Evolutionary conservation across 1,140 invertebrate species (phyloP).

Genomic region (Drosophila pachea): DNA sequence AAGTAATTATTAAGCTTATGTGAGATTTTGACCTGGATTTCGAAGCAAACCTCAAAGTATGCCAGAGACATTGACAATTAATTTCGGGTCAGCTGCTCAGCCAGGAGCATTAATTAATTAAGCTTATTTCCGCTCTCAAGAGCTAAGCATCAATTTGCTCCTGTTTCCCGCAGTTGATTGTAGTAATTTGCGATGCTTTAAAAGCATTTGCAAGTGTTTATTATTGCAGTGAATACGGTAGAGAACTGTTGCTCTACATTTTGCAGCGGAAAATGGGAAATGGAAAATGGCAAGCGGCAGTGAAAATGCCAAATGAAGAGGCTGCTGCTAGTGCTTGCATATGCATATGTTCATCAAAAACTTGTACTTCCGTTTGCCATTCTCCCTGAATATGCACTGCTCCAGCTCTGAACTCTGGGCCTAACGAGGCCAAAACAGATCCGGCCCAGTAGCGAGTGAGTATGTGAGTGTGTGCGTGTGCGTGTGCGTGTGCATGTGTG

Average conservation of each 20-base stretch:
- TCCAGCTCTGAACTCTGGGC: conserved; percentile 20
- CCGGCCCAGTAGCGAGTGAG: conserved; percentile 4
- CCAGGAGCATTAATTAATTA: background rate
- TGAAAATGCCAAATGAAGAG: conserved; percentile 22
- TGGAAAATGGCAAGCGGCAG: conserved; percentile 6
- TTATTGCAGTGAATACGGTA: conserved; percentile 4
- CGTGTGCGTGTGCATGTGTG: conserved; percentile 6
- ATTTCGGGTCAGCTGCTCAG: conserved; percentile 1
- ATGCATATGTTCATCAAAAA: conserved; percentile 46
- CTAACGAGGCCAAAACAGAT: conserved; percentile 36
- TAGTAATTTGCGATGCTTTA: conserved; percentile 18
- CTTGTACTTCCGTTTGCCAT: conserved; percentile 46
- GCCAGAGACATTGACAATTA: background rate
- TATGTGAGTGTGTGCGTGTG: conserved; percentile 14
- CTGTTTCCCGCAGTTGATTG: background rate
- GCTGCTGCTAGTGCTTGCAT: conserved; percentile 14
- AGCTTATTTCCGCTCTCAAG: background rate
- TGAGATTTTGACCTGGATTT: background rate
- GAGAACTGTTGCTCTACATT: conserved; percentile 10
- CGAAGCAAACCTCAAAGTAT: background rate
- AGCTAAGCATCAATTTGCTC: background rate
- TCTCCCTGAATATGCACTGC: conserved; percentile 36
- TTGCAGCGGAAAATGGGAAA: conserved; percentile 11
- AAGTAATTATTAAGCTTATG: background rate
- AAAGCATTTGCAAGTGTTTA: conserved; percentile 6